A percentile compares a stretch with the other conserved stretches of the same genome.
These are phyloP conservation scores for Oegoconia quadripuncta DNA, from an alignment of 2,888 invertebrate species.

Conservation along the genomic window DNA sequence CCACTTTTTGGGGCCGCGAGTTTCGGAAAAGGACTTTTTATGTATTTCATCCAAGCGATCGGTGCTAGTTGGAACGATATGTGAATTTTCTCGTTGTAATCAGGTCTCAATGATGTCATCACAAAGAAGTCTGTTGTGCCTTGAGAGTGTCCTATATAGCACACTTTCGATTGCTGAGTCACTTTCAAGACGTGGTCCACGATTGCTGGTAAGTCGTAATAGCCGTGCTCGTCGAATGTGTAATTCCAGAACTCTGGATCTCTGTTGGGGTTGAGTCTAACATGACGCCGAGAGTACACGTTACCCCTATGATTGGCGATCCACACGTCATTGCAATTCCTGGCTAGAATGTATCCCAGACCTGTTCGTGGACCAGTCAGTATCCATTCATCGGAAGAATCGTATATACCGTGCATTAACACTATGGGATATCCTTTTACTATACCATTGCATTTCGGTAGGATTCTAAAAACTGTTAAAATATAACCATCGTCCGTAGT, in stretches of 20 bases:
- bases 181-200: conserved; percentile 48
- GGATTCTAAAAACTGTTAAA: conserved; percentile 46
- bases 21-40: conserved; percentile 44
- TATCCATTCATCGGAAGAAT: conserved; percentile 52
- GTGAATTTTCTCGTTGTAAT: conserved; percentile 79
- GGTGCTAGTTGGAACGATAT: conserved; percentile 65
- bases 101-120: conserved; percentile 71
- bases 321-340: conserved; percentile 76
- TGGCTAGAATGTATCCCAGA: conserved; percentile 57
- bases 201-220: conserved; percentile 84
- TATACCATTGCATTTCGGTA: conserved; percentile 36
- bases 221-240: conserved; percentile 85
- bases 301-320: conserved; percentile 78
- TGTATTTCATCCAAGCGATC: conserved; percentile 73
- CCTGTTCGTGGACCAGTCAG: conserved; percentile 41
- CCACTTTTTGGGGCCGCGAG: conserved; percentile 29
- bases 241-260: conserved; percentile 73
- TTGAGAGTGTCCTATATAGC: conserved; percentile 85
- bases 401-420: conserved; percentile 50
- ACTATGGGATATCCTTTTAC: conserved; percentile 40
- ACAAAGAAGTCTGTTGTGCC: conserved; percentile 81
- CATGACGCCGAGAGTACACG: conserved; percentile 79
- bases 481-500: conserved; percentile 57
- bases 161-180: conserved; percentile 76
- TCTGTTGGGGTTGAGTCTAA: conserved; percentile 48